These are phyloP conservation scores for Andrena dorsata DNA, from an alignment of 2,888 invertebrate species.

Conservation along the genomic window DNA sequence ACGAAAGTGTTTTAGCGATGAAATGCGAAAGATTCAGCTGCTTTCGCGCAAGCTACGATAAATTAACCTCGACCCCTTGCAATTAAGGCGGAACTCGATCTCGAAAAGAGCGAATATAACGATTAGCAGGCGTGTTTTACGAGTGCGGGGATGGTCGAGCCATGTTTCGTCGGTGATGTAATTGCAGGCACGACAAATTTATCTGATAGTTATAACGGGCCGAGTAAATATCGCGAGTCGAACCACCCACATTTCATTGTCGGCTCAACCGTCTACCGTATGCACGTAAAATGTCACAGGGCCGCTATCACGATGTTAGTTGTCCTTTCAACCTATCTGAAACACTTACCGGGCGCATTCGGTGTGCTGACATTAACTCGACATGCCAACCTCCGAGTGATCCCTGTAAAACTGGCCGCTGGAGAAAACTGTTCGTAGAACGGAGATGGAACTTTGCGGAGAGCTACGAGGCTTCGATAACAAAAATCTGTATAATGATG, in stretches of 20 bases:
- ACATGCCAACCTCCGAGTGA: conserved; percentile 8
- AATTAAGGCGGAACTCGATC: conserved; percentile 60
- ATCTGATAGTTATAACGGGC: conserved; percentile 49
- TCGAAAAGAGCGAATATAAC: conserved; percentile 53
- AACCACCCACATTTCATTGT: conserved; percentile 59
- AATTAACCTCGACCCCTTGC: conserved; percentile 46
- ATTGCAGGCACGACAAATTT: conserved; percentile 56
- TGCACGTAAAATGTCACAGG: conserved; percentile 59
- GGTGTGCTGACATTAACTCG: conserved; percentile 14
- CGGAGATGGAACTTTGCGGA: not conserved
- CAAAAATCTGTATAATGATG: not conserved
- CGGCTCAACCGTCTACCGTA: conserved; percentile 22
- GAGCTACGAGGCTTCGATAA: not conserved
- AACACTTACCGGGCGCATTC: conserved; percentile 25
- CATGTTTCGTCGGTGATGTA: conserved; percentile 42
- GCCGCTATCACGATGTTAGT: conserved; percentile 31
- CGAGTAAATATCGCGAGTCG: conserved; percentile 47
- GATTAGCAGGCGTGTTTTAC: conserved; percentile 61
- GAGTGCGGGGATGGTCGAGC: conserved; percentile 31
- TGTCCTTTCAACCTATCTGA: conserved; percentile 31
- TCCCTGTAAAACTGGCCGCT: not conserved
- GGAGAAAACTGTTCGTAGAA: not conserved
- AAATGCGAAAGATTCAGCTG: conserved; percentile 47
- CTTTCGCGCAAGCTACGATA: conserved; percentile 34
- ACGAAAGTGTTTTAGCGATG: conserved; percentile 8